Evolutionary conservation across 2,888 invertebrate species (phyloP).

Genomic region (Heliconius erato): DNA sequence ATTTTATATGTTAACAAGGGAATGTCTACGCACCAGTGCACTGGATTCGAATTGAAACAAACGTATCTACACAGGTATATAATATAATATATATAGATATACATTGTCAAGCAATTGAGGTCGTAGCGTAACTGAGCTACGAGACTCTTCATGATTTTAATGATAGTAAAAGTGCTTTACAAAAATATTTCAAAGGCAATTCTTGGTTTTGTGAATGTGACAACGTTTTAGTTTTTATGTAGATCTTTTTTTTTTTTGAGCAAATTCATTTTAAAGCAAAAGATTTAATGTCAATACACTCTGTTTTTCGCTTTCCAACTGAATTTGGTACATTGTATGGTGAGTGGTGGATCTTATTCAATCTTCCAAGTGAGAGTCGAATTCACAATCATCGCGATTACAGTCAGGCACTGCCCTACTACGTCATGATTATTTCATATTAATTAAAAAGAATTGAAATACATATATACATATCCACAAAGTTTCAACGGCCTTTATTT

Average conservation of each 20-base stretch:
- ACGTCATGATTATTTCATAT: no score
- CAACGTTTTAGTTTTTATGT: no score
- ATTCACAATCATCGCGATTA: no score
- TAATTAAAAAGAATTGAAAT: no score
- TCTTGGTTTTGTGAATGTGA: no score
- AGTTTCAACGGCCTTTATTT: background rate
- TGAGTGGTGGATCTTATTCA: no score
- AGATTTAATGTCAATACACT: background rate
- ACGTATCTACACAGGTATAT: background rate
- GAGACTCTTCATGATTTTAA: conserved; percentile 6
- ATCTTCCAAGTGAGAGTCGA: no score
- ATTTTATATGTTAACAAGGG: conserved; percentile 9
- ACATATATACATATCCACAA: no score
- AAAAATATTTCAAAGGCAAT: conserved; percentile 4
- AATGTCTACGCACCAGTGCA: background rate
- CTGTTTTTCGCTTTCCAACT: background rate
- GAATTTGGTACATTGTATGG: background rate
- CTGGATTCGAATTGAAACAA: conserved; percentile 10
- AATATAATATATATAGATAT: background rate
- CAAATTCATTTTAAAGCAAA: no score
- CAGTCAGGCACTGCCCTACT: no score
- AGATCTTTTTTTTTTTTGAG: no score
- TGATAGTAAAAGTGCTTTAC: background rate
- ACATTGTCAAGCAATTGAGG: conserved; percentile 7
- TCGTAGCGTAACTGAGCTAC: conserved; percentile 9